A percentile compares a stretch with the other conserved stretches of the same genome.
phyloP scores from a whole-genome alignment of 1,140 invertebrate genomes.

The Drosophila sp. region DNA sequence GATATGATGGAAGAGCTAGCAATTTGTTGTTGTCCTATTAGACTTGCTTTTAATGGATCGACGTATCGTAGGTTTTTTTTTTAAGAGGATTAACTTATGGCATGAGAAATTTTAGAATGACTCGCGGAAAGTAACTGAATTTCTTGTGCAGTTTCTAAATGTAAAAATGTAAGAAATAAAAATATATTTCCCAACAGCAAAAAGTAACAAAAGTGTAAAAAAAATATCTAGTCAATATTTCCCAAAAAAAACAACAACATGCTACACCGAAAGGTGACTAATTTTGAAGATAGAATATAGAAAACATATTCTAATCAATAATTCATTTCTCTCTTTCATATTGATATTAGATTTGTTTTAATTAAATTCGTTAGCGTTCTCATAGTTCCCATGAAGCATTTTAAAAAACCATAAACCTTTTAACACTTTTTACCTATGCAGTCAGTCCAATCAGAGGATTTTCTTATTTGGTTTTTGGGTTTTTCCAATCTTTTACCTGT shows the following conservation, averaged over 20 bases:
- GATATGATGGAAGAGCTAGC: slow-evolving; percentile 49
- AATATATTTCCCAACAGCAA: too few species aligned
- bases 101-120: background rate
- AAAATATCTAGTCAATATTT: too few species aligned
- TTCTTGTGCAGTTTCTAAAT: background rate
- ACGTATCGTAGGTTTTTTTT: slow-evolving; percentile 5
- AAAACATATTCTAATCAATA: background rate
- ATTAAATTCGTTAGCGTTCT: background rate
- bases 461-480: slow-evolving; percentile 23
- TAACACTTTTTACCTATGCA: slow-evolving; percentile 43
- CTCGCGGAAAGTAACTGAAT: background rate
- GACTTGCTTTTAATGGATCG: slow-evolving; percentile 22
- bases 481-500: slow-evolving; percentile 13
- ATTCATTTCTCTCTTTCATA: background rate
- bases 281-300: too few species aligned
- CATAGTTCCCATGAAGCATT: slow-evolving; percentile 8
- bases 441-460: slow-evolving; percentile 34
- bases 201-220: too few species aligned
- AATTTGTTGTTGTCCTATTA: slow-evolving; percentile 49
- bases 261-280: too few species aligned
- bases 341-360: background rate
- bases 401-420: slow-evolving; percentile 20
- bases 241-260: too few species aligned
- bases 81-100: slow-evolving; percentile 4
- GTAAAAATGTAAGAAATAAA: too few species aligned